Percentiles rank a stretch among this genome's conserved stretches.
Conservation (phyloP, 2,113 vertebrate genomes). For the Equus przewalskii region DNA sequence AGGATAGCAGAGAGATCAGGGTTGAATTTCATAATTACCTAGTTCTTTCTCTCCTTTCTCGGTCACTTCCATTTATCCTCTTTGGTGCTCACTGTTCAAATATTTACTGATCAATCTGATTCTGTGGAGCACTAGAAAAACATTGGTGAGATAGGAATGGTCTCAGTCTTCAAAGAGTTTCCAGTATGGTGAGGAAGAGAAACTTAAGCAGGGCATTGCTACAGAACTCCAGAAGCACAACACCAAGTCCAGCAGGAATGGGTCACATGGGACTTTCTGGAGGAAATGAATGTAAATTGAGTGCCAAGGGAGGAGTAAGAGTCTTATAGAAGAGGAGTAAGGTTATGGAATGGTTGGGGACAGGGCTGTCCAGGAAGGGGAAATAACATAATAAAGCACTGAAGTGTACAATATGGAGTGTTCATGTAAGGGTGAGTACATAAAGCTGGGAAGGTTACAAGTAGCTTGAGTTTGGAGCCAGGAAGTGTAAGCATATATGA, state of each 20-base stretch:
- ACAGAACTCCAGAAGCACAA: background rate
- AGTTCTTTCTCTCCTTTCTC: background rate
- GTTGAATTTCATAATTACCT: background rate
- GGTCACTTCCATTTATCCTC: background rate
- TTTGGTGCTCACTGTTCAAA: background rate
- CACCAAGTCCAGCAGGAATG: background rate
- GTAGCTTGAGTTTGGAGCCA: background rate
- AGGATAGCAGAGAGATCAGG: background rate
- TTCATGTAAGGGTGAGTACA: background rate
- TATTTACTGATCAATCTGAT: background rate
- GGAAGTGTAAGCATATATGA: background rate
- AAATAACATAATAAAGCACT: background rate
- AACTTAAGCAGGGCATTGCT: background rate
- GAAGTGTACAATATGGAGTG: background rate
- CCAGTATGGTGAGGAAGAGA: background rate
- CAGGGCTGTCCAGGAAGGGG: background rate
- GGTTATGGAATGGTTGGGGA: background rate
- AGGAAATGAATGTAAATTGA: conserved; percentile 1
- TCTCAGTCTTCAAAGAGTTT: background rate
- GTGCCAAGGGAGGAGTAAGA: background rate
- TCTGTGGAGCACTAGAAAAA: background rate
- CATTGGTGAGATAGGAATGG: background rate
- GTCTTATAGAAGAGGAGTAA: background rate
- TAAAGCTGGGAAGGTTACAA: background rate
- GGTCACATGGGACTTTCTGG: background rate